Percentiles rank a stretch among this genome's conserved stretches.
phyloP scores from a whole-genome alignment of 1,140 invertebrate genomes.

The Phortica variegata region DNA sequence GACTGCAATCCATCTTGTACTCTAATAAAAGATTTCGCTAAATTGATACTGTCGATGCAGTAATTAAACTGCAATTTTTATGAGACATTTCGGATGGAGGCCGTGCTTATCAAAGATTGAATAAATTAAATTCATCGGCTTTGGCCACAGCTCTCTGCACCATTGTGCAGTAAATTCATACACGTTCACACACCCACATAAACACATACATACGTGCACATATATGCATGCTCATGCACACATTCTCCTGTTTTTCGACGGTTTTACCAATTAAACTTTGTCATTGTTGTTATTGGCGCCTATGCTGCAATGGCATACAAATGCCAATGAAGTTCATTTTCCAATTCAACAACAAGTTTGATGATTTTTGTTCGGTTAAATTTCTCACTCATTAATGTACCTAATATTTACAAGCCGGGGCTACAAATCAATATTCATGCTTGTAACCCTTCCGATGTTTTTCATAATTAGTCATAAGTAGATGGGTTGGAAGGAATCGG shows the following conservation, averaged over 20 bases:
- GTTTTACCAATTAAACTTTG: conserved; percentile 44
- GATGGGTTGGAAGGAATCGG: too few relatives aligned
- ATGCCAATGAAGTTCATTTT: conserved; percentile 5
- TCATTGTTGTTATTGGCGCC: conserved; percentile 5
- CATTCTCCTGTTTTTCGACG: conserved; percentile 14
- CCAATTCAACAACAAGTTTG: conserved; percentile 15
- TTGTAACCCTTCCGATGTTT: too few relatives aligned
- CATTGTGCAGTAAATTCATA: neutral
- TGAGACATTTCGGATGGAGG: conserved; percentile 56
- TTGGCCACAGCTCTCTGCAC: conserved; percentile 13
- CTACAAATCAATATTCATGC: too few relatives aligned
- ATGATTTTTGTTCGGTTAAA: conserved; percentile 22
- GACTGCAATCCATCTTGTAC: conserved; percentile 50
- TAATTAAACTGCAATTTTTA: conserved; percentile 58
- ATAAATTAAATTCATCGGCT: conserved; percentile 49
- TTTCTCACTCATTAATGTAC: conserved; percentile 19
- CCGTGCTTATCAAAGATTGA: conserved; percentile 51
- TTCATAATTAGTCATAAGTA: too few relatives aligned
- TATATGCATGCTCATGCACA: too few relatives aligned
- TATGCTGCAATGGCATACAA: conserved; percentile 7
- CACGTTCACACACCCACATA: conserved; percentile 14
- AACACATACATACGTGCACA: conserved; percentile 5
- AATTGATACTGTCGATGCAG: conserved; percentile 57
- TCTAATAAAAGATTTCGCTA: conserved; percentile 56
- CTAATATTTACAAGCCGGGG: too few relatives aligned